Evolutionary conservation across 2,888 invertebrate genomes (phyloP).

Genomic region (Tetragnatha montana): DNA sequence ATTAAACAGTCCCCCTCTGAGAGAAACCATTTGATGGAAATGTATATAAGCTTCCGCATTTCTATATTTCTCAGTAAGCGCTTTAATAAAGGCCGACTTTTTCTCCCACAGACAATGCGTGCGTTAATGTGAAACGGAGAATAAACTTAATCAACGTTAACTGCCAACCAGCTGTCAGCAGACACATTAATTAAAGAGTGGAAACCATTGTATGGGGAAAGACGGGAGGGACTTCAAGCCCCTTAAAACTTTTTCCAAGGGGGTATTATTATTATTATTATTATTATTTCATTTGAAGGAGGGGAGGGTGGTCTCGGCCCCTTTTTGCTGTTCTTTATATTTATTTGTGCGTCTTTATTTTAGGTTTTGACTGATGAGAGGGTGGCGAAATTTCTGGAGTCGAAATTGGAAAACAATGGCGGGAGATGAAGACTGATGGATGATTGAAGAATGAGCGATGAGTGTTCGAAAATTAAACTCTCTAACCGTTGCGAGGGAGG

Average conservation of each 20-base stretch:
- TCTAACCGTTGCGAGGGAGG: neutral
- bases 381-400: conserved; percentile 30
- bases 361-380: conserved; percentile 29
- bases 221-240: conserved; percentile 12
- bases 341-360: conserved; percentile 24
- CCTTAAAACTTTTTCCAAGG: no score
- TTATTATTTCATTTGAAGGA: neutral
- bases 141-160: conserved; percentile 56
- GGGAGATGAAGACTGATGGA: conserved; percentile 65
- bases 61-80: neutral
- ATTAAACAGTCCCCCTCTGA: neutral
- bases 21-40: neutral
- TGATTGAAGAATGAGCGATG: conserved; percentile 67
- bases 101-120: neutral
- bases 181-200: conserved; percentile 20
- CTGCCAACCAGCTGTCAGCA: conserved; percentile 34
- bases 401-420: conserved; percentile 68
- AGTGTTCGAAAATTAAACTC: conserved; percentile 61
- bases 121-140: conserved; percentile 6
- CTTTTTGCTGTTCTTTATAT: conserved; percentile 31
- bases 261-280: no score
- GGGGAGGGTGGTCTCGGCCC: conserved; percentile 23
- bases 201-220: conserved; percentile 34
- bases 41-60: neutral
- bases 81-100: neutral